Percentiles rank a stretch among this genome's conserved stretches.
These are phyloP conservation scores for Telenomus remus DNA, from an alignment of 1,140 invertebrate genomes.

Conservation along the genomic window DNA sequence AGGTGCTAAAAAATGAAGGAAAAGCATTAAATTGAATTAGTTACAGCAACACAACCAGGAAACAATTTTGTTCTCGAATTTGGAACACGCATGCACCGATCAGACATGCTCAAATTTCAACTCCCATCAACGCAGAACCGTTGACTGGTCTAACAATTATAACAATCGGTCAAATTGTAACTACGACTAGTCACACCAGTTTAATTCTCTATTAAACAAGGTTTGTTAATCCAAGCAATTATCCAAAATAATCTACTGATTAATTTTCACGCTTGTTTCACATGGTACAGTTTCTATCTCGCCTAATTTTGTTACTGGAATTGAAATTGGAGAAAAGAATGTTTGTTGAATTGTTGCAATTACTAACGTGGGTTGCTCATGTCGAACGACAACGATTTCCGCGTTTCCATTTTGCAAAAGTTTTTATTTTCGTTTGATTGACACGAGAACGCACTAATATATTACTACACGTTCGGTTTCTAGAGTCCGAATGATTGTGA, in stretches of 20 bases:
- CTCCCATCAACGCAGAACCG: neutral
- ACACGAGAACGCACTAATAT: constrained; percentile 30
- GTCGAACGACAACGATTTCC: constrained; percentile 6
- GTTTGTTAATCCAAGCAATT: constrained; percentile 24
- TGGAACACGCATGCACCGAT: constrained; percentile 52
- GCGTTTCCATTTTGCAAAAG: constrained; percentile 24
- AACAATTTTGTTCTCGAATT: constrained; percentile 29
- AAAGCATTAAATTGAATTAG: constrained; percentile 60
- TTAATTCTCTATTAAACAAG: constrained; percentile 6
- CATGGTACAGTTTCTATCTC: too few species aligned
- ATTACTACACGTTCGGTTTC: constrained; percentile 41
- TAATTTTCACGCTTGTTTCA: too few species aligned
- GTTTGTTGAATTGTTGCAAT: neutral
- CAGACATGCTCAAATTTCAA: constrained; percentile 43
- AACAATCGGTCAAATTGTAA: constrained; percentile 2
- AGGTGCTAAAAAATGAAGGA: constrained; percentile 76
- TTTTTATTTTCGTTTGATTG: constrained; percentile 14
- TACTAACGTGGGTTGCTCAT: constrained; percentile 15
- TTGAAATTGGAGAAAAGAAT: neutral
- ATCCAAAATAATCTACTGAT: constrained; percentile 4
- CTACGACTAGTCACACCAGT: constrained; percentile 5
- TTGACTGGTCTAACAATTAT: too few species aligned
- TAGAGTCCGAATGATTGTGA: constrained; percentile 41
- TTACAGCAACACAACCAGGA: constrained; percentile 31
- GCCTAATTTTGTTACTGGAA: too few species aligned